phyloP scores from a whole-genome alignment of 2,888 invertebrate species.

The Cistogaster globosa region DNA sequence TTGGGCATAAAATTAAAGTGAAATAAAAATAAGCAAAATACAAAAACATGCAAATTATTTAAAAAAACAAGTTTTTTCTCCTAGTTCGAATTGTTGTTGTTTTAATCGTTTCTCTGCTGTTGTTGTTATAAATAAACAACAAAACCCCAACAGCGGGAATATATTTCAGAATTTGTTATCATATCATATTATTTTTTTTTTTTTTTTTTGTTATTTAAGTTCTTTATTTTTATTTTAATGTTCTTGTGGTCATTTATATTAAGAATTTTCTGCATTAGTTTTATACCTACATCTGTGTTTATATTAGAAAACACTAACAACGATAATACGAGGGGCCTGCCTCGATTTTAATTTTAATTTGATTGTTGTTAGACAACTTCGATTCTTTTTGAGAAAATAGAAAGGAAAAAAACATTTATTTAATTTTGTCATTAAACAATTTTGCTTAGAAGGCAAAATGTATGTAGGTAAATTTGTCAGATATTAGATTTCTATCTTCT shows the following conservation, averaged over 20 bases:
- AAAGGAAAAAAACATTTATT: too few species aligned
- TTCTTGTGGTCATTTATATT: slow-evolving; percentile 20
- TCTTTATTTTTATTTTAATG: not conserved
- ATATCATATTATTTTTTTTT: slow-evolving; percentile 30
- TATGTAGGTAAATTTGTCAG: too few species aligned
- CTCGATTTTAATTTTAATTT: too few species aligned
- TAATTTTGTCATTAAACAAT: too few species aligned
- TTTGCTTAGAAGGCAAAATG: too few species aligned
- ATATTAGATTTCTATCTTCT: too few species aligned
- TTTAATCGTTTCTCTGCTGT: slow-evolving; percentile 41
- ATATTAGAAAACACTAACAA: not conserved
- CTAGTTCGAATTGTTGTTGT: slow-evolving; percentile 47
- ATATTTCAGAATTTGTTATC: not conserved
- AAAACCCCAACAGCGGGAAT: slow-evolving; percentile 21
- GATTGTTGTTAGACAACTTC: too few species aligned
- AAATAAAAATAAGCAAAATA: slow-evolving; percentile 34
- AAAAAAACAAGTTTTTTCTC: slow-evolving; percentile 51
- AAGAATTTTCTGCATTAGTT: slow-evolving; percentile 26
- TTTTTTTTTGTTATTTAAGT: slow-evolving; percentile 27
- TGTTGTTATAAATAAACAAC: not conserved
- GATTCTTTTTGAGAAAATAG: too few species aligned
- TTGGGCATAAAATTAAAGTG: slow-evolving; percentile 44
- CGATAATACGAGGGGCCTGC: too few species aligned
- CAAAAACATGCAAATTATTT: not conserved
- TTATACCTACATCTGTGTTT: not conserved